phyloP scores from a whole-genome alignment of 2,888 invertebrate genomes.

The Pachydiplax longipennis region DNA sequence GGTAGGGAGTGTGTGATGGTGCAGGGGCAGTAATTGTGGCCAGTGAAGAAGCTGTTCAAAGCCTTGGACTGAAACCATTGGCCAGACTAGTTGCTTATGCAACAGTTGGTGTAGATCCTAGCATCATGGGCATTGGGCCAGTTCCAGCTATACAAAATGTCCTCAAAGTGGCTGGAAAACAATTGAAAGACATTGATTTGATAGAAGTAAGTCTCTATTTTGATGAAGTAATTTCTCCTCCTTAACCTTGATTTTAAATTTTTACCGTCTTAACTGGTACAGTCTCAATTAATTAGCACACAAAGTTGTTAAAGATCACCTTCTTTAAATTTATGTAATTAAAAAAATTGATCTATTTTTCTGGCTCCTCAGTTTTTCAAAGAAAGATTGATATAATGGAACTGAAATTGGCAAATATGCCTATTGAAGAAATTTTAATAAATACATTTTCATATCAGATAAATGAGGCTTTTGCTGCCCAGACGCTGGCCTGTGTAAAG shows the following conservation, averaged over 20 bases:
- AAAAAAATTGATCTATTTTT: too few species aligned
- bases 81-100: constrained; percentile 92
- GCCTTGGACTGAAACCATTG: constrained; percentile 83
- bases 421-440: not conserved
- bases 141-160: constrained; percentile 91
- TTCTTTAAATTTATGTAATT: too few species aligned
- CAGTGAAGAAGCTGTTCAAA: constrained; percentile 85
- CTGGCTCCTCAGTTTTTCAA: too few species aligned
- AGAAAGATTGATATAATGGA: too few species aligned
- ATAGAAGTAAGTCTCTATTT: constrained; percentile 74
- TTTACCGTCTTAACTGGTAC: too few species aligned
- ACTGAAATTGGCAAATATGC: too few species aligned
- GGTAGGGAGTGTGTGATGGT: constrained; percentile 99
- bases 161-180: constrained; percentile 78
- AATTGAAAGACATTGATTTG: constrained; percentile 87
- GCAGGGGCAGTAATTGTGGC: constrained; percentile 92
- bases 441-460: constrained; percentile 68
- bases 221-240: not conserved
- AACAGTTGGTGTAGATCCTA: constrained; percentile 94
- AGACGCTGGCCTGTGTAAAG: constrained; percentile 90
- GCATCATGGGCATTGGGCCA: constrained; percentile 98
- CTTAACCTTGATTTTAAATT: too few species aligned
- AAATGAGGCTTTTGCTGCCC: constrained; percentile 98
- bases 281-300: too few species aligned
- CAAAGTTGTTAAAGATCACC: too few species aligned